Conservation (phyloP, 2,113 vertebrate species). For the Scytalopus superciliaris region DNA sequence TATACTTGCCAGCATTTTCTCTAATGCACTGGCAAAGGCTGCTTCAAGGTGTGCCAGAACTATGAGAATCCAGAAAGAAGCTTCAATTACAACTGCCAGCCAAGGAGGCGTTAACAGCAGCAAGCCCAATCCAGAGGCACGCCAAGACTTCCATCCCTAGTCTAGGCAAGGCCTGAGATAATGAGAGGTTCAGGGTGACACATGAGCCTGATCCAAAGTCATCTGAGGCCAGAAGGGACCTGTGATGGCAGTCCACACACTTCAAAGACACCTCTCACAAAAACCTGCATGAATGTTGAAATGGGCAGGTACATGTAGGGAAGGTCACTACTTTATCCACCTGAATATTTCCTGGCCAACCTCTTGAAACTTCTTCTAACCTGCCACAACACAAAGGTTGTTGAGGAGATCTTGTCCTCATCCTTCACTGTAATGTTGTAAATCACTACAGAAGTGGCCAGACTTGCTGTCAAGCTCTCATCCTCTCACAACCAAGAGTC, state of each 20-base stretch:
- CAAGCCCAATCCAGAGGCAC: neutral
- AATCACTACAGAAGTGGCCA: neutral
- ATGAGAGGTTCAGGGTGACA: neutral
- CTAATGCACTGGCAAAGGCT: neutral
- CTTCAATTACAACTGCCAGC: neutral
- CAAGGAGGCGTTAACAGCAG: neutral
- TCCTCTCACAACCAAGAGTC: neutral
- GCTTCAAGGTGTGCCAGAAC: rapidly evolving
- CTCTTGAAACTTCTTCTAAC: neutral
- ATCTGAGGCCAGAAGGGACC: neutral
- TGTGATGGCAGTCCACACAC: neutral
- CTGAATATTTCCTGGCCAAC: neutral
- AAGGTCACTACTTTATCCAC: neutral
- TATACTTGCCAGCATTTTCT: neutral
- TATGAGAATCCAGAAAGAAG: neutral
- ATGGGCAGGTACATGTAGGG: neutral
- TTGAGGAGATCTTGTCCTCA: neutral
- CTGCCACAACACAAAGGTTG: neutral
- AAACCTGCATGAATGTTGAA: neutral
- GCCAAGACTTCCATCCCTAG: neutral
- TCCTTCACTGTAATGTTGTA: neutral
- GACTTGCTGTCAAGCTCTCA: neutral
- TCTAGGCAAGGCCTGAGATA: neutral
- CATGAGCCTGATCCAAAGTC: neutral
- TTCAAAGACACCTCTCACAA: neutral